Evolutionary conservation across 1,140 invertebrate genomes (phyloP).

Genomic region (Globodera rostochiensis): DNA sequence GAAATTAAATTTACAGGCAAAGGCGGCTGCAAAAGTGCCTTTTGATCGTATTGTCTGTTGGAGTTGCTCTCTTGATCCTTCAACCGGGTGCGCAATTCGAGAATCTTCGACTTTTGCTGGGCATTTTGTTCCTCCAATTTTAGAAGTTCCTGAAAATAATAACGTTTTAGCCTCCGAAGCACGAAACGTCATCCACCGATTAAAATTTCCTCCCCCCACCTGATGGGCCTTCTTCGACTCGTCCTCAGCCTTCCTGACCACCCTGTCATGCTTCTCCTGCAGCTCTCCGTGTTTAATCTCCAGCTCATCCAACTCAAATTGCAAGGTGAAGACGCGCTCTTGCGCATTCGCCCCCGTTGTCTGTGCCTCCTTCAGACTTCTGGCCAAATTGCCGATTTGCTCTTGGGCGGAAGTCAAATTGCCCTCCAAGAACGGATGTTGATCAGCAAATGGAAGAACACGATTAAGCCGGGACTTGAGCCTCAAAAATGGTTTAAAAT

Average conservation of each 20-base stretch:
- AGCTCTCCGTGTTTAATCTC: background rate
- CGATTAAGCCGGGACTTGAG: background rate
- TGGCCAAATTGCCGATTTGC: background rate
- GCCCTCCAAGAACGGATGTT: background rate
- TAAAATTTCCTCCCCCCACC: background rate
- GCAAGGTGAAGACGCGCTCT: background rate
- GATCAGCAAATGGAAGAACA: background rate
- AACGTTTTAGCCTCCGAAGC: too few relatives aligned
- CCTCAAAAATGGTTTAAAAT: background rate
- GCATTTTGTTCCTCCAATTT: background rate
- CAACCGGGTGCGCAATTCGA: background rate
- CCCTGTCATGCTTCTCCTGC: background rate
- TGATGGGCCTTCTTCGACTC: background rate
- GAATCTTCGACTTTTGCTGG: background rate
- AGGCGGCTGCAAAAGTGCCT: background rate
- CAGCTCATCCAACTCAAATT: background rate
- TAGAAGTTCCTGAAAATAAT: background rate
- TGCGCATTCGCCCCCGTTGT: background rate
- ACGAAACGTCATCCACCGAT: background rate
- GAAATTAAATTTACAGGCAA: background rate
- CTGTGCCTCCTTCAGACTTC: background rate
- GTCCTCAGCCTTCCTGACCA: background rate
- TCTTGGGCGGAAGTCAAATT: background rate
- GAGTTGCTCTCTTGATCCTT: background rate
- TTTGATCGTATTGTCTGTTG: background rate